Base-by-base conservation (phyloP, 53 echinoderm and acorn worm species). In the Actinopyga echinites region DNA sequence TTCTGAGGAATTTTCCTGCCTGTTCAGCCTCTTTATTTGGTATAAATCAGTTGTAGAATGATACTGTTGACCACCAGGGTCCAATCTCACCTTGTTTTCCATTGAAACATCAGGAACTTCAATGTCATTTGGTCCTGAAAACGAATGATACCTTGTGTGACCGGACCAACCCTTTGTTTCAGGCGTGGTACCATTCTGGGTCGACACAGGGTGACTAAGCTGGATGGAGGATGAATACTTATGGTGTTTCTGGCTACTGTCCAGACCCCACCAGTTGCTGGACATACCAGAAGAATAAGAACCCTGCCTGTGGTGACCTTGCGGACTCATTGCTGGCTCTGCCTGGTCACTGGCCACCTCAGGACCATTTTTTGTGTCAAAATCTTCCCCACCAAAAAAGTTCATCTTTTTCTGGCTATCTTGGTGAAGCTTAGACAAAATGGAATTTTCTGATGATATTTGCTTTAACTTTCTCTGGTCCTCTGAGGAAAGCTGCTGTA, bases 351-450 rank as follows among this genome's bases (percentile, higher is more conserved):
- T 62, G 37, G 81, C 81, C 20, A 80, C 81, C 44, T 80, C 81
- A 20, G 81, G 81, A 24, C 81, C 81, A 80, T 80, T 80, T 34
- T 62, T 80, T 45, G 5, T 59, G 26, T 38, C 43, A 62, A 80
- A 80, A 2, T 80, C 63, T 23, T 80, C 81, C 29, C 24, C 81
- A 34, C 81, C 81, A 42, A 40, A 80, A 30, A 80, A 80, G 60
- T 37, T 80, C 81, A 80, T 62, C 37, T 62, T 87, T n/a, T 61
- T 87, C 73, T 81, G 74, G 19, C 57, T 80, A 54, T 83, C 87
- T 36, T 75, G 84, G 55, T 87, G 91, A 15, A 91, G 91, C 85
- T 61, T 84, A 20, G 87, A 87, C 54, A 91, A 49, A 79, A 91
- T 64, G 8, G 91, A 91, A 45, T 84, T 91, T 45, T 82, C 86